These are phyloP conservation scores for Aurelia sp. DNA, from an alignment of 30 jellyfish, hydroid and myxozoan species.

Conservation along the genomic window DNA sequence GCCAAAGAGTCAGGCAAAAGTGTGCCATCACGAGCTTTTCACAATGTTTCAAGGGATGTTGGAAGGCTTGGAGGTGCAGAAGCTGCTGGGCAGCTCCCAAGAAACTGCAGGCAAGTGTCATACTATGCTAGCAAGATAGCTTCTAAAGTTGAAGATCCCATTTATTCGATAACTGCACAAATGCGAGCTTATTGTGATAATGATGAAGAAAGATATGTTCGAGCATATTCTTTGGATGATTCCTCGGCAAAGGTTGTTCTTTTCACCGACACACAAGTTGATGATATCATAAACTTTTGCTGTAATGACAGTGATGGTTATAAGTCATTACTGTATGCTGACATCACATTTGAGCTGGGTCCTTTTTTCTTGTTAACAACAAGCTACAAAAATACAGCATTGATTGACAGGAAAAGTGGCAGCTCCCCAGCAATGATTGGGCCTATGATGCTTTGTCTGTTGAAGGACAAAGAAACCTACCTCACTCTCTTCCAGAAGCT, in stretches of 20 bases:
- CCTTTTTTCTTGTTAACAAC: constrained; percentile 11
- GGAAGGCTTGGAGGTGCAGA: neutral
- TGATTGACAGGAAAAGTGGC: constrained; percentile 4
- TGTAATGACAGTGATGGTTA: too few species aligned
- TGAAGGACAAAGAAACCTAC: constrained; percentile 33
- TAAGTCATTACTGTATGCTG: neutral
- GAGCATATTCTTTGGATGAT: constrained; percentile 22
- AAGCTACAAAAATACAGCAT: constrained; percentile 16
- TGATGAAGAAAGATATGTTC: constrained; percentile 7
- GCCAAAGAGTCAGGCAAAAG: neutral
- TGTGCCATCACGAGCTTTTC: constrained; percentile 11
- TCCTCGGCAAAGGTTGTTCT: neutral
- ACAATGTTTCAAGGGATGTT: neutral
- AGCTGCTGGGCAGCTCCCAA: constrained; percentile 25
- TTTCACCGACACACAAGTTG: too few species aligned
- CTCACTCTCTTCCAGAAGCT: constrained; percentile 18
- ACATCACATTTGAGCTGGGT: constrained; percentile 28
- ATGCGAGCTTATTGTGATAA: constrained; percentile 12
- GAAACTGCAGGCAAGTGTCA: constrained; percentile 19
- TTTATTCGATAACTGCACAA: neutral
- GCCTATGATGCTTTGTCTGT: constrained; percentile 43
- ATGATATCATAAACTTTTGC: too few species aligned
- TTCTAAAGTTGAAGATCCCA: constrained; percentile 9
- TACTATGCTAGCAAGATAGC: neutral
- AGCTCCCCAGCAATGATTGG: constrained; percentile 28